Evolutionary conservation across 1,140 invertebrate species (phyloP).

Genomic region (Maconellicoccus hirsutus): DNA sequence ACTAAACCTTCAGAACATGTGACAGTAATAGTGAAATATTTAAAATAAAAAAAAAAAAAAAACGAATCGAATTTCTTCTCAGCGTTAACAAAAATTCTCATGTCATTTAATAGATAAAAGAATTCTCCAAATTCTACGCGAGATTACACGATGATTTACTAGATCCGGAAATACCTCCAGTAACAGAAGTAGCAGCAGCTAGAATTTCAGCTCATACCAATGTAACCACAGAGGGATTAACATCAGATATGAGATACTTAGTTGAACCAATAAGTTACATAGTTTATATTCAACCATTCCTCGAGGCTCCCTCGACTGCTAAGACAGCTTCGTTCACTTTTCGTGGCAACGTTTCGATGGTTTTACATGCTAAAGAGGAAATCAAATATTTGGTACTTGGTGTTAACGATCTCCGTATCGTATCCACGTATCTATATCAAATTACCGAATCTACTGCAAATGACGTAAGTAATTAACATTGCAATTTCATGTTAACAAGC

Average conservation of each 20-base stretch:
- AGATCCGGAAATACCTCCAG: not conserved
- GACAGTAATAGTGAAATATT: no score
- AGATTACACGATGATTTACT: not conserved
- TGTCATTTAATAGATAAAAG: no score
- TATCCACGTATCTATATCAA: not conserved
- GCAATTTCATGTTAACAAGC: no score
- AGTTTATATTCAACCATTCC: not conserved
- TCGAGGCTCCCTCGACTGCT: not conserved
- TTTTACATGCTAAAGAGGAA: not conserved
- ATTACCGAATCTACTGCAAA: not conserved
- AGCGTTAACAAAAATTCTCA: no score
- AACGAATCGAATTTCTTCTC: no score
- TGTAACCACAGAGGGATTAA: not conserved
- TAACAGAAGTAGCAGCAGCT: not conserved
- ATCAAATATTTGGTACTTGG: not conserved
- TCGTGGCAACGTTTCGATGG: not conserved
- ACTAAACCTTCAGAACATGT: no score
- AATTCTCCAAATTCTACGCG: no score
- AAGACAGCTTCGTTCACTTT: not conserved
- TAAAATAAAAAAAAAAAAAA: no score
- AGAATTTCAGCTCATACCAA: not conserved
- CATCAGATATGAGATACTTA: not conserved
- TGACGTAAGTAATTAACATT: not conserved
- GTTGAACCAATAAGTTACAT: slow-evolving; percentile 4
- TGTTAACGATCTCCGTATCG: not conserved